phyloP scores from a whole-genome alignment of 2,113 vertebrate genomes.

The Halcyon malimbica region DNA sequence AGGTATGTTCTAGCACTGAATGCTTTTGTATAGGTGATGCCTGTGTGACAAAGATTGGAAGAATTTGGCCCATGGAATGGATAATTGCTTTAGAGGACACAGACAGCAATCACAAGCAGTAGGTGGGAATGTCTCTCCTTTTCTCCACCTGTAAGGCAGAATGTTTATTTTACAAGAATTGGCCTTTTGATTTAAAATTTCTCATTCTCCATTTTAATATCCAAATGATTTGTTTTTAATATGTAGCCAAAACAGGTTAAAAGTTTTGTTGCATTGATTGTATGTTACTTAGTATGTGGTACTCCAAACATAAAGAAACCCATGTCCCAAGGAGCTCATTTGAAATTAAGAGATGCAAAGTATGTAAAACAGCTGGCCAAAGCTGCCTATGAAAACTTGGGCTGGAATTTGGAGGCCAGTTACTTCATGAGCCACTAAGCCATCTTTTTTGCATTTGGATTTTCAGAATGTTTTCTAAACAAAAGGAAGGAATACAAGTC shows the following conservation, averaged over 20 bases:
- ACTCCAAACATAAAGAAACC: background rate
- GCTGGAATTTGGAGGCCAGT: background rate
- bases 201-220: background rate
- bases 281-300: background rate
- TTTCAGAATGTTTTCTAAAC: slow-evolving; percentile 4
- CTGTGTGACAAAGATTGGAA: background rate
- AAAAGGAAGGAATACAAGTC: background rate
- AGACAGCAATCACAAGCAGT: background rate
- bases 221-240: background rate
- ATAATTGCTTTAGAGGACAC: background rate
- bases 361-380: background rate
- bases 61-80: background rate
- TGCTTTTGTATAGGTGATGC: background rate
- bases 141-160: background rate
- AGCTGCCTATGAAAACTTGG: background rate
- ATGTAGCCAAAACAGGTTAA: background rate
- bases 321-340: fast-evolving
- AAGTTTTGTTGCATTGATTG: background rate
- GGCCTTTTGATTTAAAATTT: background rate
- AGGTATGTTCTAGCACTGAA: background rate
- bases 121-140: background rate
- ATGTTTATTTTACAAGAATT: background rate
- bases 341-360: background rate
- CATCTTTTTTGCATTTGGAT: background rate
- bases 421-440: background rate